A percentile compares a stretch with the other conserved stretches of the same genome.
phyloP scores from a whole-genome alignment of 1,140 invertebrate species.

The Latrodectus geometricus region DNA sequence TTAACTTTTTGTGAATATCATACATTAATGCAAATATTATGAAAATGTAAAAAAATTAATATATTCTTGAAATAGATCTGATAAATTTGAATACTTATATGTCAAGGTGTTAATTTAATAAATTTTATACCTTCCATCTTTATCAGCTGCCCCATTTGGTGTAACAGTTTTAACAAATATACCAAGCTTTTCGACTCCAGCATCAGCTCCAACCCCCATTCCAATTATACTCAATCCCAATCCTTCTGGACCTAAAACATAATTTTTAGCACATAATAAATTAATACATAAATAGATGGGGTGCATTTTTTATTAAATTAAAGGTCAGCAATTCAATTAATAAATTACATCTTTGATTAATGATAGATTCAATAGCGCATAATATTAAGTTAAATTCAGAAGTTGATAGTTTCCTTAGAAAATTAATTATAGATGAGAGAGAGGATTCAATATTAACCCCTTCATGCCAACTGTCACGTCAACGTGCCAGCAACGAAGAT shows the following conservation, averaged over 20 bases:
- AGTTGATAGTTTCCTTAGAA: no score
- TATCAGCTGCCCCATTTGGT: conserved; percentile 91
- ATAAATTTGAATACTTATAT: not conserved
- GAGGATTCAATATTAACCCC: no score
- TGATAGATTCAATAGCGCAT: no score
- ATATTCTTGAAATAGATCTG: not conserved
- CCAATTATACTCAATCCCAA: conserved; percentile 96
- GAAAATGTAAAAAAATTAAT: not conserved
- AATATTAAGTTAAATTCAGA: no score
- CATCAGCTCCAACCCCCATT: conserved; percentile 95
- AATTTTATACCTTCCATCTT: conserved; percentile 78
- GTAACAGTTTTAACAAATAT: conserved; percentile 99
- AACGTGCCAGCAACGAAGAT: no score
- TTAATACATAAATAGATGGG: no score
- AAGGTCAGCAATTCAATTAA: no score
- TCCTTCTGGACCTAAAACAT: conserved; percentile 78
- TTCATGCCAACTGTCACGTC: no score
- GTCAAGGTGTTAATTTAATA: not conserved
- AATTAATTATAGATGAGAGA: no score
- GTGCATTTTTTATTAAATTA: no score
- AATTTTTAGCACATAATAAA: not conserved
- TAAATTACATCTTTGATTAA: no score
- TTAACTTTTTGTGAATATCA: no score
- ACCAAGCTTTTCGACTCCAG: conserved; percentile 92
- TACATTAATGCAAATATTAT: not conserved